Base-by-base conservation (phyloP, 2,888 invertebrate species). In the Sphaerophoria rueppellii region DNA sequence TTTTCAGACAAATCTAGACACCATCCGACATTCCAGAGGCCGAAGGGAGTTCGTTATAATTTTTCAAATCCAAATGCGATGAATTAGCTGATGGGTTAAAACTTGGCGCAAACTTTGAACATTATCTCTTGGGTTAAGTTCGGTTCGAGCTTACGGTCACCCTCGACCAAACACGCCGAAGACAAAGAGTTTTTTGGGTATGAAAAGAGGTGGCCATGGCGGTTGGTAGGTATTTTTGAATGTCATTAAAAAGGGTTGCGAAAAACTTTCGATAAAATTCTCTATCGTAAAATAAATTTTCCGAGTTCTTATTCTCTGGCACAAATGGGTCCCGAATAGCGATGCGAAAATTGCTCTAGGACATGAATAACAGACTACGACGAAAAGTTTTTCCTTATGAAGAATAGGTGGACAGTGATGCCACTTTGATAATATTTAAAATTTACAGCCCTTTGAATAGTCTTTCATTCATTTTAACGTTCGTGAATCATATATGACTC, bases 211-310 rank as follows among this genome's bases (percentile, higher is more conserved):
- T 6, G 43, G 11, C 11, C 12, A 43, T 43, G 12, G 4, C 4
- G 43, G 43, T 9, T 43, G 11, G 9, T 11, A 12, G 43, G 43
- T 43, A 43, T 43, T 43, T 55, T 65, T 50, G 34, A 61, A 52
- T 69, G 69, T 72, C 72, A 77, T 75, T 69, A 80, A 77, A 40
- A 76, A 85, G 85, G 81, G 80, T 76, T 73, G 73, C 69, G 24
- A 74, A 86, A 86, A 86, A 86, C 82, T 86, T 86, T 86, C 82
- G 82, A 86, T 82, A 86, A 82, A 86, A 86, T 65, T 77, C 82
- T 86, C 86, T 77, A 86, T 86, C 86, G 86, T 86, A 74, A 86
- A 74, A 86, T 86, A 86, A 86, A 86, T 86, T 86, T 86, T 61
- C 55, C 55, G 6, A 67, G 72, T 80, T 80, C 76, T 85, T 60